phyloP scores from a whole-genome alignment of 2,888 invertebrate genomes.

The Cyrtodaria siliqua region DNA sequence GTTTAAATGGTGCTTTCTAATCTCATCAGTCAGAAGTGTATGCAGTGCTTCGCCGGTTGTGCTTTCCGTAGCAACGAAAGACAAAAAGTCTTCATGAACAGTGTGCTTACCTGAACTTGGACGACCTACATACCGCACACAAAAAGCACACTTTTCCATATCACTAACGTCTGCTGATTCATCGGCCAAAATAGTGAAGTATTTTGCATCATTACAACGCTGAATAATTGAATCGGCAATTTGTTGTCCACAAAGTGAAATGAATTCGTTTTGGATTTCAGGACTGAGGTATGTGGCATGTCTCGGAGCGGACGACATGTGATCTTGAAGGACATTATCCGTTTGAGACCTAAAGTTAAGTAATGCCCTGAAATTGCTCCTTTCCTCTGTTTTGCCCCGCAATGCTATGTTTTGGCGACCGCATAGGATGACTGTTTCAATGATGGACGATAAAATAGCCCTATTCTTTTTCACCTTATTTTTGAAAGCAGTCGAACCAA shows the following conservation, averaged over 20 bases:
- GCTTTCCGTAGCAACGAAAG: conserved; percentile 15
- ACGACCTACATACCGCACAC: conserved; percentile 9
- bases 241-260: conserved; percentile 15
- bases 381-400: conserved; percentile 19
- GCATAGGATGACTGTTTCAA: conserved; percentile 4
- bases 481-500: background rate
- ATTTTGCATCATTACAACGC: conserved; percentile 5
- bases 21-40: conserved; percentile 2
- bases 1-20: conserved; percentile 17
- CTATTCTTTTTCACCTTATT: conserved; percentile 6
- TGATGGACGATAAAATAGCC: conserved; percentile 4
- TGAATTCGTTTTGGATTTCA: conserved; percentile 19
- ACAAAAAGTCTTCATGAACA: conserved; percentile 9
- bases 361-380: conserved; percentile 10
- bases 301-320: background rate
- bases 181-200: conserved; percentile 20
- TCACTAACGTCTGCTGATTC: conserved; percentile 26
- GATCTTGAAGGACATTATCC: background rate
- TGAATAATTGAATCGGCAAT: conserved; percentile 12
- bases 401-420: conserved; percentile 14
- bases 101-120: background rate
- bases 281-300: conserved; percentile 11
- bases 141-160: conserved; percentile 22
- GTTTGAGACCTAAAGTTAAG: background rate
- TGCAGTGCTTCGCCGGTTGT: conserved; percentile 2